These are phyloP conservation scores for Hippolais icterina DNA, from an alignment of 2,113 vertebrate genomes.

Conservation along the genomic window DNA sequence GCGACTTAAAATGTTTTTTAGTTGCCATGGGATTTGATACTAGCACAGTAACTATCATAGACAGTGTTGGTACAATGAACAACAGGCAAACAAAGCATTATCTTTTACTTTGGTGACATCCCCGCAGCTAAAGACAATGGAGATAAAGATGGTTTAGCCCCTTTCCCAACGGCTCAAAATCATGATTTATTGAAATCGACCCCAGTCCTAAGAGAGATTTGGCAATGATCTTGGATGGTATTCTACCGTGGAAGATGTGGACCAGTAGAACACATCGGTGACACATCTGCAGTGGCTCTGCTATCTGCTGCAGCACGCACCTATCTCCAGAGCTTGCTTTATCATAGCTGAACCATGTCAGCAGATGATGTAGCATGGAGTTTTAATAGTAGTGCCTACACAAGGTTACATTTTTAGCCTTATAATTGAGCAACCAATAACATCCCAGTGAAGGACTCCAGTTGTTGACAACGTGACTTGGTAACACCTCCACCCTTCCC, in stretches of 20 bases:
- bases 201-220: not conserved
- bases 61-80: not conserved
- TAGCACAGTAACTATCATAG: not conserved
- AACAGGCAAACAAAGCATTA: not conserved
- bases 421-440: not conserved
- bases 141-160: not conserved
- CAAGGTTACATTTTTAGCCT: not conserved
- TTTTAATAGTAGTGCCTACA: not conserved
- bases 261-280: not conserved
- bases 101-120: not conserved
- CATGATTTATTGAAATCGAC: not conserved
- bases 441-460: not conserved
- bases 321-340: not conserved
- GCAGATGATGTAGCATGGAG: not conserved
- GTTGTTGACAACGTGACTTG: not conserved
- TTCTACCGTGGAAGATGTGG: not conserved
- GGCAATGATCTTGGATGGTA: not conserved
- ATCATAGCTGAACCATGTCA: accelerated
- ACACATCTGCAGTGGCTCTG: not conserved
- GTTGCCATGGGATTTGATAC: not conserved
- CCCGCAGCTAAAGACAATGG: too few species aligned
- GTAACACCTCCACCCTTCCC: not conserved
- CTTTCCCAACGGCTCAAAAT: not conserved
- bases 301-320: not conserved
- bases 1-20: not conserved